These are phyloP conservation scores for Mustela nigripes DNA, from an alignment of 2,113 vertebrate genomes.

Conservation along the genomic window DNA sequence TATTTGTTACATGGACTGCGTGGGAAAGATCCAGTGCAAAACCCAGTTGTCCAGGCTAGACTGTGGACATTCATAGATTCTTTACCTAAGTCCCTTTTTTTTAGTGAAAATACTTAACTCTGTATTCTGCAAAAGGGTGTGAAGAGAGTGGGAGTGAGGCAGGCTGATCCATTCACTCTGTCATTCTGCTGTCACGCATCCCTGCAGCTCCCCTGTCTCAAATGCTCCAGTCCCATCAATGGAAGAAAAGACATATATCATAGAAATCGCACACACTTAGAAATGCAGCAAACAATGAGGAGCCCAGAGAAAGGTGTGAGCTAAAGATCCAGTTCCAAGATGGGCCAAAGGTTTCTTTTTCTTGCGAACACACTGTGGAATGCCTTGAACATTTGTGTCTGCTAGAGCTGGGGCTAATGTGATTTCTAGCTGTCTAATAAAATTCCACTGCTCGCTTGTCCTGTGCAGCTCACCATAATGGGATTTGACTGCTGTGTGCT, in stretches of 20 bases:
- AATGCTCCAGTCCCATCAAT: background rate
- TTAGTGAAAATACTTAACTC: background rate
- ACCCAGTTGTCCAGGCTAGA: background rate
- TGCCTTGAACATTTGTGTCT: conserved; percentile 49
- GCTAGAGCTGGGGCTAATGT: conserved; percentile 68
- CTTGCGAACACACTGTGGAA: conserved; percentile 30
- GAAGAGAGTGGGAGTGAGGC: background rate
- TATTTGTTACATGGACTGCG: background rate
- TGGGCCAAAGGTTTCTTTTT: conserved; percentile 38
- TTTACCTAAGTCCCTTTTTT: background rate
- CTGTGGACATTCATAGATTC: background rate
- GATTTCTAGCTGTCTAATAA: conserved; percentile 81
- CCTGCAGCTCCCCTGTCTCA: background rate
- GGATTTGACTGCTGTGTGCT: conserved; percentile 70
- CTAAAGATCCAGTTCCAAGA: background rate
- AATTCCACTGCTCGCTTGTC: conserved; percentile 71
- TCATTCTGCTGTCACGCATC: background rate
- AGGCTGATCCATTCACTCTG: background rate
- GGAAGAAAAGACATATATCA: background rate
- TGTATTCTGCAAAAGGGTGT: background rate
- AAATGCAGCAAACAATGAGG: background rate
- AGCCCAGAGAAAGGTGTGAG: conserved; percentile 12
- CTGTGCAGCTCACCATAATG: conserved; percentile 74
- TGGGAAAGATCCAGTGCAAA: background rate
- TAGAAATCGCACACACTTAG: background rate